Evolutionary conservation across 1,140 invertebrate genomes (phyloP).

Genomic region (Latrodectus geometricus): DNA sequence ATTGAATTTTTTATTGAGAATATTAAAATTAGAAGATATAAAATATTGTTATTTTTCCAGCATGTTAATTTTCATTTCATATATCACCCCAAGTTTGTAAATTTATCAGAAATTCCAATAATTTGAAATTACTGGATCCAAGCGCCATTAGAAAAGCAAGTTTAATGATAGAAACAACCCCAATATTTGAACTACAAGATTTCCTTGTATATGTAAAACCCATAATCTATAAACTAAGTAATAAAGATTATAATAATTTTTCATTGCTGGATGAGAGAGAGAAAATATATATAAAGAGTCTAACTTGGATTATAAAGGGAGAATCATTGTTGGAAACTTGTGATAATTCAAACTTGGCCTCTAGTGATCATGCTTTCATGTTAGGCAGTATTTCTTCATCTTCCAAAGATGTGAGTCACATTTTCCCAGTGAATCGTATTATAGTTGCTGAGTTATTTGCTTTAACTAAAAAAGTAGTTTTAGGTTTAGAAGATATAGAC

Average conservation of each 20-base stretch:
- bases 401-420: conserved; percentile 57
- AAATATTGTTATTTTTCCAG: not conserved
- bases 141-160: not conserved
- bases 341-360: conserved; percentile 44
- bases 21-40: no score
- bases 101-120: not conserved
- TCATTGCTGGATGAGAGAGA: conserved; percentile 63
- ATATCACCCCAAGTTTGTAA: not conserved
- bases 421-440: conserved; percentile 54
- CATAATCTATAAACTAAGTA: not conserved
- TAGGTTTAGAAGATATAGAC: no score
- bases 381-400: conserved; percentile 43
- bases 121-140: conserved; percentile 10
- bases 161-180: not conserved
- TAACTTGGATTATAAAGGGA: conserved; percentile 62
- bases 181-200: not conserved
- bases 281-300: conserved; percentile 63
- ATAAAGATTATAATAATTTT: not conserved
- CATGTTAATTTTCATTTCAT: not conserved
- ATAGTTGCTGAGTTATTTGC: not conserved
- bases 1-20: no score
- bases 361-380: conserved; percentile 63
- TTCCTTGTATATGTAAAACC: not conserved
- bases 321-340: conserved; percentile 60
- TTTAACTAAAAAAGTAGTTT: no score